Base-by-base conservation (phyloP, 2,888 invertebrate species). In the Argyresthia goedartella region DNA sequence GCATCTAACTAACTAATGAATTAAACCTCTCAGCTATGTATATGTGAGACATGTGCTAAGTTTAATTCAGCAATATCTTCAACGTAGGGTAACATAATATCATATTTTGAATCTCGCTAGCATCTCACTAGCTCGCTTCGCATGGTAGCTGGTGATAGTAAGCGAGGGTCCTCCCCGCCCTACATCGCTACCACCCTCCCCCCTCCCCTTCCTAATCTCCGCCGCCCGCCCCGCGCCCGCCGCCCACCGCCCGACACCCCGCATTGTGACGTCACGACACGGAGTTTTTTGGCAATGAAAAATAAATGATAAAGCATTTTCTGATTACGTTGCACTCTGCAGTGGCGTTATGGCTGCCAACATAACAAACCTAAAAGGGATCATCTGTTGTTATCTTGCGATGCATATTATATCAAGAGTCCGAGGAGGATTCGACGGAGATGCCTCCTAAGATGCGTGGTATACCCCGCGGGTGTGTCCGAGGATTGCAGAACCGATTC, bases 181-280 rank as follows among this genome's bases (percentile, higher is more conserved):
- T 25, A 25, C 64, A 67, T 58, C 56, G 59, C 60, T 61, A 44
- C 51, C 60, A 62, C 58, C 61, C 61, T 51, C 63, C 66, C 57
- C 70, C 59, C 63, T 68, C 62, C 67, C 60, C 15, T 60, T 66
- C 76, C 81, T 81, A 81, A 82, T 81, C 78, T 73, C 76, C 76
- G 76, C 52, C 52, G 75, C 52, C 52, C 11, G 42, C 76, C 39
- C 69, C 70, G 73, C 75, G 66, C 75, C 78, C 70, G 59, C 58
- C 66, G 9, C 49, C 49, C 50, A 45, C 48, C 25, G 25, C 25
- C 25, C 25, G 2, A 25, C 25, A 25, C 25, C 43, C n/a, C 52
- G 62, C 70, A 67, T 69, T 65, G 76, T 85, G 85, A 85, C 85
- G 85, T 86, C 85, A 85, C 80, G 66, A 72, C 76, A 79, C 73